phyloP scores from a whole-genome alignment of 2,888 invertebrate genomes.

The Spodoptera exigua region DNA sequence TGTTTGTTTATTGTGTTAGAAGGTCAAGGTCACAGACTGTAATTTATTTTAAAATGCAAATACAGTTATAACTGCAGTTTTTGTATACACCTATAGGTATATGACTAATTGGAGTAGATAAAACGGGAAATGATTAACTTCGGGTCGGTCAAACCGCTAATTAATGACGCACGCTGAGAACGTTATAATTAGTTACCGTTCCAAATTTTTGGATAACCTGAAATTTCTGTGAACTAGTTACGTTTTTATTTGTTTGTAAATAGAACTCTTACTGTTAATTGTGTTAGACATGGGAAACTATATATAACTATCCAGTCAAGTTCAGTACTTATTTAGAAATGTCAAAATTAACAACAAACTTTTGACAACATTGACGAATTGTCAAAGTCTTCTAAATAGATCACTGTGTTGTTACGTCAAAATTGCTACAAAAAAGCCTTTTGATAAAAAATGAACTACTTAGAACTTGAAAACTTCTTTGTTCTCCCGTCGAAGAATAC shows the following conservation, averaged over 20 bases:
- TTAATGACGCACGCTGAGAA: conserved; percentile 37
- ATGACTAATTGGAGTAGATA: conserved; percentile 21
- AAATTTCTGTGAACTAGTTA: conserved; percentile 7
- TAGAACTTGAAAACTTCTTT: too few species aligned
- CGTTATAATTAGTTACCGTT: conserved; percentile 28
- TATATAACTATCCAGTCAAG: too few species aligned
- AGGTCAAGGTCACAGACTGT: neutral
- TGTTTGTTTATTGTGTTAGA: too few species aligned
- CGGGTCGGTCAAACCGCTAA: conserved; percentile 28
- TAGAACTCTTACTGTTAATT: too few species aligned
- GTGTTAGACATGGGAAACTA: too few species aligned
- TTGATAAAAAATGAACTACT: too few species aligned
- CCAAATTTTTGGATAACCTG: conserved; percentile 2
- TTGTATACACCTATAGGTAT: conserved; percentile 20
- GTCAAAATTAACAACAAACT: neutral
- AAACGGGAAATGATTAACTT: conserved; percentile 36
- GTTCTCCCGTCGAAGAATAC: too few species aligned
- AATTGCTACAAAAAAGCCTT: too few species aligned
- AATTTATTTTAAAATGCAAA: neutral
- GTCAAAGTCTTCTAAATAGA: too few species aligned
- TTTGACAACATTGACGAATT: too few species aligned
- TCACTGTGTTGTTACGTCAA: too few species aligned
- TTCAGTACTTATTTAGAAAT: too few species aligned
- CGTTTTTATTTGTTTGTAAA: neutral
- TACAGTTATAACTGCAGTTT: conserved; percentile 20